These are phyloP conservation scores for Acanthurus leucopareius DNA, from an alignment of 2,797 vertebrate genomes.

Conservation along the genomic window DNA sequence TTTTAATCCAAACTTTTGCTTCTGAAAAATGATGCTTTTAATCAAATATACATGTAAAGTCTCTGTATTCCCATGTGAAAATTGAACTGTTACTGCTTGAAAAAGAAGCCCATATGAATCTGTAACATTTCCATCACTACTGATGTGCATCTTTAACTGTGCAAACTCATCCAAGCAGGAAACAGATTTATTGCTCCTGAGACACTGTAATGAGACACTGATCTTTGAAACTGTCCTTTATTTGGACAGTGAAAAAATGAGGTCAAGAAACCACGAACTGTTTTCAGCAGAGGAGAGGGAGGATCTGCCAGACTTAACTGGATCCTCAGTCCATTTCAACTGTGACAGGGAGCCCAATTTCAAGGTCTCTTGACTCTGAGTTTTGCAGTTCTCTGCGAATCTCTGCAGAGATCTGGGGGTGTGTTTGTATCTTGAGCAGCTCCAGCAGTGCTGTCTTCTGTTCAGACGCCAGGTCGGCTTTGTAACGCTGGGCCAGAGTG, in stretches of 20 bases:
- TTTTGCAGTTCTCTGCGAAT: conserved; percentile 93
- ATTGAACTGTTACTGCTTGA: conserved; percentile 2
- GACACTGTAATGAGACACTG: background rate
- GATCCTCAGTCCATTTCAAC: conserved; percentile 85
- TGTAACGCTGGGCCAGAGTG: conserved; percentile 94
- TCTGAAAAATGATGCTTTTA: conserved; percentile 26
- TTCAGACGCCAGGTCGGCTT: conserved; percentile 94
- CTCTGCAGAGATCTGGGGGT: conserved; percentile 89
- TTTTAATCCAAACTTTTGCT: conserved; percentile 57
- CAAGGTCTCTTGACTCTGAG: conserved; percentile 89
- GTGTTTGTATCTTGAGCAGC: conserved; percentile 92
- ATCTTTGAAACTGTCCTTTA: conserved; percentile 13
- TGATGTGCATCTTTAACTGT: conserved; percentile 26
- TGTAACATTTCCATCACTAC: conserved; percentile 20
- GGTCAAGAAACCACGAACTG: background rate
- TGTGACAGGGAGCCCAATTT: conserved; percentile 78
- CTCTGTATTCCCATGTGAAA: conserved; percentile 18
- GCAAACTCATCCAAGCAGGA: conserved; percentile 8
- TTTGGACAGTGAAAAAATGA: conserved; percentile 7
- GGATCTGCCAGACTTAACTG: conserved; percentile 1
- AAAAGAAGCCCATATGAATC: conserved; percentile 13
- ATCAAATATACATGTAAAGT: conserved; percentile 40
- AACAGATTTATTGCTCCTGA: background rate
- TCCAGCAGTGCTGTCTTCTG: conserved; percentile 95
- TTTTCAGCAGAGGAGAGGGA: conserved; percentile 9